A percentile compares a stretch with the other conserved stretches of the same genome.
Evolutionary conservation across 2,113 vertebrate genomes (phyloP).

Genomic region (Hipposideros armiger): DNA sequence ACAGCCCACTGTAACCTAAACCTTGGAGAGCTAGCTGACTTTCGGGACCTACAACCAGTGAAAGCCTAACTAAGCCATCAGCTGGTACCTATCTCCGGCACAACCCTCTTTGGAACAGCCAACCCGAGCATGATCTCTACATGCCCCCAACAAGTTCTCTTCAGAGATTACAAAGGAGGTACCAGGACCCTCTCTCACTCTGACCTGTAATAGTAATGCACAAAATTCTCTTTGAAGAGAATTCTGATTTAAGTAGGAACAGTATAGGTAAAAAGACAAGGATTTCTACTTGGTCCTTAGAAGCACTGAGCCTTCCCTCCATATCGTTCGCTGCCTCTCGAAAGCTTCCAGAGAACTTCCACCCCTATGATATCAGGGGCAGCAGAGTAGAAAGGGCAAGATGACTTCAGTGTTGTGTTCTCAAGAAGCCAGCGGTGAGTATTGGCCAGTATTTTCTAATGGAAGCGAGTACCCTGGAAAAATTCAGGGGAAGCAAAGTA

Average conservation of each 20-base stretch:
- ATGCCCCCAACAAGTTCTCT: neutral
- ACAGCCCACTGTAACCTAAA: neutral
- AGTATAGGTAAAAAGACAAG: conserved; percentile 13
- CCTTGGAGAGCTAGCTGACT: conserved; percentile 16
- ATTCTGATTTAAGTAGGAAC: conserved; percentile 32
- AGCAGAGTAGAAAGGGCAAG: conserved; percentile 34
- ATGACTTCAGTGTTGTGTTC: conserved; percentile 41
- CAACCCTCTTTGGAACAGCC: neutral
- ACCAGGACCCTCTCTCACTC: neutral
- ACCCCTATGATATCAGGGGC: neutral
- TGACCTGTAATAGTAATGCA: neutral
- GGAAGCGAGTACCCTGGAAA: conserved; percentile 23
- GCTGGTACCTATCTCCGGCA: neutral
- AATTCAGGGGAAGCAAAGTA: conserved; percentile 39
- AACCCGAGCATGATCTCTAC: neutral
- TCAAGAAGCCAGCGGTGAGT: neutral
- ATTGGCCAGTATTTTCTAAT: neutral
- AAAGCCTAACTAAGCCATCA: conserved; percentile 38
- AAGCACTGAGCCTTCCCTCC: conserved; percentile 35
- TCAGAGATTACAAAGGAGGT: conserved; percentile 18
- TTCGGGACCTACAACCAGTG: neutral
- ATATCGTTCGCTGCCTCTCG: neutral
- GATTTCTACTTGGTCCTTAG: conserved; percentile 49
- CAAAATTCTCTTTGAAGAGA: conserved; percentile 29
- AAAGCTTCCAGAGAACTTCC: conserved; percentile 18